These are phyloP conservation scores for Oreotrochilus melanogaster DNA, from an alignment of 2,113 vertebrate genomes.

Conservation along the genomic window DNA sequence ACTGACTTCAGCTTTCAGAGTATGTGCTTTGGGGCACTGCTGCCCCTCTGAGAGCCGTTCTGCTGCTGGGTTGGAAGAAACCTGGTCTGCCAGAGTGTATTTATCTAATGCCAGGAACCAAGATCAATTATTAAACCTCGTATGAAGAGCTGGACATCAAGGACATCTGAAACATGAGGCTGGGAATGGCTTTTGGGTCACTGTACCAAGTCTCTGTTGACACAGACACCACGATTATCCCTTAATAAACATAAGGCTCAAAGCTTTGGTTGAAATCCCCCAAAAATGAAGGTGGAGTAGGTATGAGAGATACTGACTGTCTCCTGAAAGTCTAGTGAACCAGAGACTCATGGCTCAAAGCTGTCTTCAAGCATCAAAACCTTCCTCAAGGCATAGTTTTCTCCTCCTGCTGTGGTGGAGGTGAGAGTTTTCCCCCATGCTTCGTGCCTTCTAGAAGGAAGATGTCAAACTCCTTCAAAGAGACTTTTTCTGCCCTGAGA, in stretches of 20 bases:
- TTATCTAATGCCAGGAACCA: neutral
- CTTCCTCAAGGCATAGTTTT: neutral
- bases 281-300: neutral
- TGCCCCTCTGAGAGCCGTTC: neutral
- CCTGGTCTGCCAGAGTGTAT: neutral
- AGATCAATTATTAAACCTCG: neutral
- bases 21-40: neutral
- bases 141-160: neutral
- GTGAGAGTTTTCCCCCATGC: accelerated
- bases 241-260: neutral
- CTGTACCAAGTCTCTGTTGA: neutral
- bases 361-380: neutral
- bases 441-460: neutral
- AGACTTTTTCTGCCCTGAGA: neutral
- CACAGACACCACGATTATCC: accelerated
- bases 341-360: neutral
- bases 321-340: neutral
- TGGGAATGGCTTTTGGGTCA: neutral
- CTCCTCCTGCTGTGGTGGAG: accelerated
- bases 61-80: neutral
- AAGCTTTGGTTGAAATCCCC: neutral
- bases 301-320: accelerated
- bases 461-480: neutral
- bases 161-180: neutral
- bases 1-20: neutral